Evolutionary conservation across 2,797 vertebrate species (phyloP).

Genomic region (Cuniculus paca): DNA sequence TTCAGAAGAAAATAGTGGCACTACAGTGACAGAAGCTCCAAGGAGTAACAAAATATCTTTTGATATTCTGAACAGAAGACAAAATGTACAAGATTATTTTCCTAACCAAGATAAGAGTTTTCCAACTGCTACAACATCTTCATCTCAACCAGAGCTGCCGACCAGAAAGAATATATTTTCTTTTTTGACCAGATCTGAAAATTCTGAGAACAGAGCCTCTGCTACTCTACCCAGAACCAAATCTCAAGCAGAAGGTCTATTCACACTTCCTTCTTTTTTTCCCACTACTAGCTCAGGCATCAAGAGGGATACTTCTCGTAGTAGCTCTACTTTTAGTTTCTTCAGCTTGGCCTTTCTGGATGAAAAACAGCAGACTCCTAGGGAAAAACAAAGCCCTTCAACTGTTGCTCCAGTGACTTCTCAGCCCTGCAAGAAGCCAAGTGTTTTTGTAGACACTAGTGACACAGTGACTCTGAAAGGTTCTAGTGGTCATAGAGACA

Average conservation of each 20-base stretch:
- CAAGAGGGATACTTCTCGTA: slow-evolving; percentile 87
- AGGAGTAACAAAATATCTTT: slow-evolving; percentile 3
- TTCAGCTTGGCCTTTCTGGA: slow-evolving; percentile 88
- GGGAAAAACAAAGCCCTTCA: slow-evolving; percentile 69
- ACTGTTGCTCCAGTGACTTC: slow-evolving; percentile 55
- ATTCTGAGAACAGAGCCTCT: slow-evolving; percentile 80
- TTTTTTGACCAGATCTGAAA: slow-evolving; percentile 90
- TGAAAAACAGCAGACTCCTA: slow-evolving; percentile 84
- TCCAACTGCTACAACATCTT: slow-evolving; percentile 84
- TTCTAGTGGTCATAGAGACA: slow-evolving; percentile 61
- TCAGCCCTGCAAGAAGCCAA: slow-evolving; percentile 68
- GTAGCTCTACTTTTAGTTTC: slow-evolving; percentile 87
- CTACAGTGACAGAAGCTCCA: slow-evolving; percentile 25
- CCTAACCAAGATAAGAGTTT: slow-evolving; percentile 87
- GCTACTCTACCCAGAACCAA: slow-evolving; percentile 74
- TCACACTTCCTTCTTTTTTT: slow-evolving; percentile 88
- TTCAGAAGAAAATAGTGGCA: slow-evolving; percentile 29
- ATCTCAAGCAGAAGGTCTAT: slow-evolving; percentile 86
- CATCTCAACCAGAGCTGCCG: slow-evolving; percentile 88
- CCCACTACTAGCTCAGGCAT: slow-evolving; percentile 81
- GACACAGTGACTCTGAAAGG: slow-evolving; percentile 19
- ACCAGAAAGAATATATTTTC: slow-evolving; percentile 91
- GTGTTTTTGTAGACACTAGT: slow-evolving; percentile 44
- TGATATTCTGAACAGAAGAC: slow-evolving; percentile 58
- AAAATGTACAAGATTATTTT: slow-evolving; percentile 88